These are phyloP conservation scores for Agonopterix subpropinquella DNA, from an alignment of 2,888 invertebrate genomes.

Conservation along the genomic window DNA sequence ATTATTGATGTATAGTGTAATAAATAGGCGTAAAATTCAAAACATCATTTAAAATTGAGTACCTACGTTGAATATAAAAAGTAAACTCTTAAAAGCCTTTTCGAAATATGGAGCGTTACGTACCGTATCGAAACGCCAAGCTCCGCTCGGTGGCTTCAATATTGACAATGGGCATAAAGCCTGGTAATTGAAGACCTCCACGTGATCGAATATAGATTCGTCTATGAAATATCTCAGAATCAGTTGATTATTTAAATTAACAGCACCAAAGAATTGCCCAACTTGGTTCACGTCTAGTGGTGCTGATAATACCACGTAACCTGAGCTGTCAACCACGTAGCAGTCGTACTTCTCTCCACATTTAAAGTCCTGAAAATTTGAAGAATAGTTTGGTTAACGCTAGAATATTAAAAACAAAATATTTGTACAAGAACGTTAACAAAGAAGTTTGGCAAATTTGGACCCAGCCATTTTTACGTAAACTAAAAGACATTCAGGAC, in stretches of 20 bases:
- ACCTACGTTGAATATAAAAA: too few relatives aligned
- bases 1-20: too few relatives aligned
- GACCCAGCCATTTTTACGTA: too few relatives aligned
- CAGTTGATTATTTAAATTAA: constrained; percentile 71
- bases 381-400: too few relatives aligned
- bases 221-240: constrained; percentile 85
- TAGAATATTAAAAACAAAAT: too few relatives aligned
- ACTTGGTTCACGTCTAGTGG: constrained; percentile 76
- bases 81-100: too few relatives aligned
- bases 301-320: constrained; percentile 85
- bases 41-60: too few relatives aligned
- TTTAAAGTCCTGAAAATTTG: constrained; percentile 42
- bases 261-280: constrained; percentile 91
- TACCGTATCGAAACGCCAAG: constrained; percentile 49
- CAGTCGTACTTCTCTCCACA: constrained; percentile 82
- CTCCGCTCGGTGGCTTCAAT: constrained; percentile 27
- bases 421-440: too few relatives aligned
- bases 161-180: constrained; percentile 77
- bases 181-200: constrained; percentile 90
- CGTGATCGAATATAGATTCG: constrained; percentile 81
- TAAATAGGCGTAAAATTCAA: too few relatives aligned
- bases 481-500: too few relatives aligned
- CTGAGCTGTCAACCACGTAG: constrained; percentile 94
- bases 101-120: not conserved
- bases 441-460: too few relatives aligned